Evolutionary conservation across 2,797 vertebrate genomes (phyloP), one percentile per base, ranked within the genome.

Genomic region (Ispidina lecontei): DNA sequence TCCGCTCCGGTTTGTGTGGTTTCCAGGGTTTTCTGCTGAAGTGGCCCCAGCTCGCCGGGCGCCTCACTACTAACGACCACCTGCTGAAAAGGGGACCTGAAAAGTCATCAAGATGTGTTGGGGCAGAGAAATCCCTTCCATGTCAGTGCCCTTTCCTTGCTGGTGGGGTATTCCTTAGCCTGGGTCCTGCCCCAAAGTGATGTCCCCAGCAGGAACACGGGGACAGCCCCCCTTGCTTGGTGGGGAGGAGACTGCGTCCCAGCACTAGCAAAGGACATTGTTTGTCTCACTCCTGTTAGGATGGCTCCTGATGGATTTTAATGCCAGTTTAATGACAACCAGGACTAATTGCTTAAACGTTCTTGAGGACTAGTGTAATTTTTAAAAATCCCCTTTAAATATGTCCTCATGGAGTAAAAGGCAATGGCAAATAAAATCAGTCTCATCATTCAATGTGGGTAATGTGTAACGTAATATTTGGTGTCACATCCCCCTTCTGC

Each of bases 351-450:
- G 58, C 39, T 65, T 55, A 35, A 69, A 21, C 16, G 12, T 67
- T 69, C 74, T 89, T 35, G 44, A 73, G 75, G 64, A 33, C 58
- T 10, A 11, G 47, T 37, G 41, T 85, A 67, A 71, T 71, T 75
- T 92, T 79, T 52, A 12, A 74, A 83, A 91, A 77, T 71, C 56
- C 62, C n/a, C 91, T 90, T 79, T 33, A 83, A 82, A 44, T 43
- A 25, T 28, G 59, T 49, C 44, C 49, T 75, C 56, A 29, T 4
- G 3, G 60, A 83, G 35, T 35, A 68, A 59, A 58, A 85, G 65
- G 31, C 46, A 16, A 33, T 91, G 59, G 43, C 19, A 70, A 46
- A 56, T n/a, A 44, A 55, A 80, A 55, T 73, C 52, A 7, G 43
- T 43, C 63, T 78, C 15, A 0, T 74, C 4, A 2, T 64, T 35